Conservation (phyloP, 1,140 invertebrate species). For the Drosophila subobscura region DNA sequence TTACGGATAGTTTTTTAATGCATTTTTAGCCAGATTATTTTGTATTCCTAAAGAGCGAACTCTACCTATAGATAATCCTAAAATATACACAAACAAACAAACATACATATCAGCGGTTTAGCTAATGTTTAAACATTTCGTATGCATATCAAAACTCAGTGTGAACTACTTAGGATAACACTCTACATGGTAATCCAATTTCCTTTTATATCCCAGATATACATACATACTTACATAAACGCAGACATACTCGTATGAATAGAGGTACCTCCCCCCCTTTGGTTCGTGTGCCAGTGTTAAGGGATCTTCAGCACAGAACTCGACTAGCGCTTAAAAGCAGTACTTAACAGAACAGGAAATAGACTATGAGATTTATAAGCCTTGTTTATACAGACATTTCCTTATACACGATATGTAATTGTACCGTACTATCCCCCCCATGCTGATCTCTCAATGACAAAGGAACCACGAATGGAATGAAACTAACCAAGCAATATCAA, state of each 20-base stretch:
- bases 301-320: constrained; percentile 72
- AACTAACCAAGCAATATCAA: constrained; percentile 68
- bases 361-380: constrained; percentile 42
- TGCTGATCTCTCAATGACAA: constrained; percentile 51
- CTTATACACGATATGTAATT: constrained; percentile 9
- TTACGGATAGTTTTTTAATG: constrained; percentile 62
- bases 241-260: background rate
- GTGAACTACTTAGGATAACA: constrained; percentile 44
- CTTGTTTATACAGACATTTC: constrained; percentile 32
- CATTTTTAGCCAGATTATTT: constrained; percentile 75
- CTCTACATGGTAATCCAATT: constrained; percentile 29
- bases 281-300: constrained; percentile 49
- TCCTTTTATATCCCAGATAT: constrained; percentile 29
- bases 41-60: constrained; percentile 40
- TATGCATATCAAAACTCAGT: constrained; percentile 53
- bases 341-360: constrained; percentile 45
- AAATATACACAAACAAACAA: constrained; percentile 22
- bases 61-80: constrained; percentile 20
- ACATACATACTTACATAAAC: constrained; percentile 11
- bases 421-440: background rate
- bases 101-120: constrained; percentile 27
- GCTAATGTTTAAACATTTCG: constrained; percentile 47
- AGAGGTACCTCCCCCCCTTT: constrained; percentile 23
- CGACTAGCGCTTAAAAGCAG: constrained; percentile 37
- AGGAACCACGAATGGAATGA: constrained; percentile 45